Evolutionary conservation across 2,888 invertebrate species (phyloP).

Genomic region (Erynnis tages): DNA sequence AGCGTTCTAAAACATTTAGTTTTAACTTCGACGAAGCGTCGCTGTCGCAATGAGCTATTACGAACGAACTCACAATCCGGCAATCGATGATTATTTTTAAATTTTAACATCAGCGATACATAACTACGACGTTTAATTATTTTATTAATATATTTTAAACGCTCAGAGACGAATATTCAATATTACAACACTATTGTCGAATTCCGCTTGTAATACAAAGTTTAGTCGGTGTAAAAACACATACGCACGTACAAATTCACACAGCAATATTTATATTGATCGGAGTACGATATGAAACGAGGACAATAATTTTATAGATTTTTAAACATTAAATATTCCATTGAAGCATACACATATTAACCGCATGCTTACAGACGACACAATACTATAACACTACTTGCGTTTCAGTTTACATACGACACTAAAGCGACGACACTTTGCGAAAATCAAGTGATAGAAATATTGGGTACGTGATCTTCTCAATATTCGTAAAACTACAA

Average conservation of each 20-base stretch:
- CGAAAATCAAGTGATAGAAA: no score
- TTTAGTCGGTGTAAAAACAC: constrained; percentile 6
- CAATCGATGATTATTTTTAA: constrained; percentile 4
- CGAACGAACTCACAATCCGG: not conserved
- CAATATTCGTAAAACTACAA: no score
- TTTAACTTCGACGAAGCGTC: constrained; percentile 30
- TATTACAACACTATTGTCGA: constrained; percentile 19
- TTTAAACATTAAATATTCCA: constrained; percentile 10
- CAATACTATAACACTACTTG: not conserved
- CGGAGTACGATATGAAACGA: constrained; percentile 12
- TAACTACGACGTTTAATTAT: constrained; percentile 11
- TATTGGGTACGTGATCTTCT: no score
- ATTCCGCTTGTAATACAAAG: constrained; percentile 5
- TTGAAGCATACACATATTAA: constrained; percentile 13
- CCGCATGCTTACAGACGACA: not conserved
- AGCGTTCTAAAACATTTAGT: constrained; percentile 38
- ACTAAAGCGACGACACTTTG: not conserved
- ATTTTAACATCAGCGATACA: constrained; percentile 8
- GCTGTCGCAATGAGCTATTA: no score
- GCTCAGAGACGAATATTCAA: constrained; percentile 16
- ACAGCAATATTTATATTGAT: constrained; percentile 10
- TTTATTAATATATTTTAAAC: constrained; percentile 10
- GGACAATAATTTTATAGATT: constrained; percentile 2
- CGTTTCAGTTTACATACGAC: not conserved
- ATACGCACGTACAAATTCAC: constrained; percentile 20